phyloP scores from a whole-genome alignment of 2,113 vertebrate genomes.

The Labrus mixtus region DNA sequence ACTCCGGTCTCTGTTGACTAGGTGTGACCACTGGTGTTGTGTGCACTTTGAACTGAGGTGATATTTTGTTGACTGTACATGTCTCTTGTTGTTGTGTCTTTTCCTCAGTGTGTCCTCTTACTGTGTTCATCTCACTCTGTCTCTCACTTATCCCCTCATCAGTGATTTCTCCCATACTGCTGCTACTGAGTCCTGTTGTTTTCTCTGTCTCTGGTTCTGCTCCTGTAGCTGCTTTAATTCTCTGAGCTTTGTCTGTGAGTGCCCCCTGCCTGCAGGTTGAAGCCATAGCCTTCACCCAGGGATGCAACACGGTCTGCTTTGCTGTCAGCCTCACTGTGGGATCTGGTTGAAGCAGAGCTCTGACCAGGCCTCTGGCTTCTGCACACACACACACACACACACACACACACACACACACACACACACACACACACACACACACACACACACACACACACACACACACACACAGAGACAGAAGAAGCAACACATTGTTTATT shows the following conservation, averaged over 20 bases:
- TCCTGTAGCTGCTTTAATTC: background rate
- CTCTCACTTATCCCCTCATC: conserved; percentile 16
- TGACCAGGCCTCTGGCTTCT: conserved; percentile 91
- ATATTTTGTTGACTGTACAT: conserved; percentile 5
- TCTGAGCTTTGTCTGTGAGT: conserved; percentile 61
- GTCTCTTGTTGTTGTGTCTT: conserved; percentile 38
- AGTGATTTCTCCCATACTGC: background rate
- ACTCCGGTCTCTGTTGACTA: conserved; percentile 30
- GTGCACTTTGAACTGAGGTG: conserved; percentile 11
- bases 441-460: conserved; percentile 17
- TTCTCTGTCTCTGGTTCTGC: conserved; percentile 31
- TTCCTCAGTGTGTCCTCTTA: conserved; percentile 16
- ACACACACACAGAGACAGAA: background rate
- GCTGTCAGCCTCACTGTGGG: conserved; percentile 90
- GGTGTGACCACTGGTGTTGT: conserved; percentile 14
- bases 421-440: conserved; percentile 25
- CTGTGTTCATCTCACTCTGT: conserved; percentile 13
- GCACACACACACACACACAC: conserved; percentile 25
- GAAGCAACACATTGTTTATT: background rate
- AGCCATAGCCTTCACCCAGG: conserved; percentile 88
- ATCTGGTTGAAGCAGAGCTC: conserved; percentile 89
- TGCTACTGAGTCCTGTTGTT: background rate
- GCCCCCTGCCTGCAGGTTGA: conserved; percentile 79
- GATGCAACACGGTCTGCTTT: conserved; percentile 88
- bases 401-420: conserved; percentile 12